phyloP scores from a whole-genome alignment of 2,888 invertebrate species.

The Pheosia tremula region DNA sequence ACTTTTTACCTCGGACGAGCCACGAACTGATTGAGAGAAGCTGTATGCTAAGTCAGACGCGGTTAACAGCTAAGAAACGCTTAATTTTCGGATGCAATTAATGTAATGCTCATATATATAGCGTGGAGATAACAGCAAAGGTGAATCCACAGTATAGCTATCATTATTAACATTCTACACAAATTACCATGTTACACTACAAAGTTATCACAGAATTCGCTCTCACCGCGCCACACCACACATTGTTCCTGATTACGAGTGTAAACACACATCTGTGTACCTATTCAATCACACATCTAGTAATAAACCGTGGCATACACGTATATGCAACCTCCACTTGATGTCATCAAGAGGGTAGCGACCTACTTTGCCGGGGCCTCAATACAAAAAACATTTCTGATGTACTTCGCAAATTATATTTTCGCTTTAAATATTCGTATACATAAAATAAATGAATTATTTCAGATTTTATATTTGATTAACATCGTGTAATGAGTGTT shows the following conservation, averaged over 20 bases:
- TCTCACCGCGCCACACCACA: constrained; percentile 12
- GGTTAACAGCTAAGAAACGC: too few relatives aligned
- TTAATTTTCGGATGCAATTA: too few relatives aligned
- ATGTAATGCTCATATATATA: too few relatives aligned
- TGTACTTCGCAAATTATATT: constrained; percentile 11
- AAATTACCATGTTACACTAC: neutral
- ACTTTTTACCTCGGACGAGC: too few relatives aligned
- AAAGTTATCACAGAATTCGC: neutral
- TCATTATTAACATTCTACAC: neutral
- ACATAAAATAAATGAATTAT: neutral
- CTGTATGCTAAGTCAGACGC: too few relatives aligned
- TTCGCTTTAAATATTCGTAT: neutral
- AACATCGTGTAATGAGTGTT: too few relatives aligned
- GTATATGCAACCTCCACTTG: constrained; percentile 29
- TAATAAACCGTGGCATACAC: constrained; percentile 21
- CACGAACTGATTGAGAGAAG: too few relatives aligned
- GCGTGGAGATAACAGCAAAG: too few relatives aligned
- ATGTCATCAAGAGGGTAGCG: constrained; percentile 38
- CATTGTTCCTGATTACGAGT: constrained; percentile 31
- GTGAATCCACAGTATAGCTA: too few relatives aligned
- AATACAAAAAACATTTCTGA: constrained; percentile 39
- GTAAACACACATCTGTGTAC: constrained; percentile 34
- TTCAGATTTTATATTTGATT: neutral
- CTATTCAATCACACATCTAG: constrained; percentile 24
- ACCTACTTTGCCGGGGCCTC: constrained; percentile 44